phyloP scores from a whole-genome alignment of 1,140 invertebrate genomes.

The Notospermus geniculatus region DNA sequence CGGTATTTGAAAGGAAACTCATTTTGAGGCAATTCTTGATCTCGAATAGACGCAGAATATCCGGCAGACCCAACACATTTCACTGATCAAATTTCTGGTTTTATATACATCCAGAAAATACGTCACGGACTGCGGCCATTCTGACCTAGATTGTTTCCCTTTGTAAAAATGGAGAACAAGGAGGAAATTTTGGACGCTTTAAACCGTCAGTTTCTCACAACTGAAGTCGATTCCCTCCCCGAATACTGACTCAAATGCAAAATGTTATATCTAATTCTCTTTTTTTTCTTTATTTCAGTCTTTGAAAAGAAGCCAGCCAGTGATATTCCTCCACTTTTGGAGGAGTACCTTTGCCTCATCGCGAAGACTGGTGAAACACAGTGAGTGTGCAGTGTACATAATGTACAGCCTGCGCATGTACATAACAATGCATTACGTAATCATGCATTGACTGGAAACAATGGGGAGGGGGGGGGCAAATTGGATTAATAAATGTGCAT shows the following conservation, averaged over 20 bases:
- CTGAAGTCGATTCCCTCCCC: neutral
- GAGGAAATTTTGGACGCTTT: conserved; percentile 47
- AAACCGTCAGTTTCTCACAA: conserved; percentile 29
- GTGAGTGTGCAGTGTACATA: conserved; percentile 35
- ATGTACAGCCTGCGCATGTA: too few species aligned
- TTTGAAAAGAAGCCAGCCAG: conserved; percentile 76
- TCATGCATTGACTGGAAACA: too few species aligned
- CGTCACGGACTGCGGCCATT: conserved; percentile 31
- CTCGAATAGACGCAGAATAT: too few species aligned
- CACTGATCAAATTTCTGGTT: neutral
- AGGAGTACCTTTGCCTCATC: conserved; percentile 86
- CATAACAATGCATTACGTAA: too few species aligned
- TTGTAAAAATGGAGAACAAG: conserved; percentile 45
- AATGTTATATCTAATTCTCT: neutral
- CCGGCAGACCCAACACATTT: neutral
- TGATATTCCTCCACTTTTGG: conserved; percentile 78
- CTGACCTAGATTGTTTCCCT: conserved; percentile 33
- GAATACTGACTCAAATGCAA: neutral
- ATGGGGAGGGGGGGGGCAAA: too few species aligned
- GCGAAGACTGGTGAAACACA: conserved; percentile 91
- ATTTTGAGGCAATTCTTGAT: too few species aligned
- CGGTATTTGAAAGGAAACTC: too few species aligned
- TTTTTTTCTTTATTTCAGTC: conserved; percentile 56
- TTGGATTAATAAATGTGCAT: too few species aligned
- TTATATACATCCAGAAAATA: neutral